Evolutionary conservation across 2,797 vertebrate species (phyloP).

Genomic region (Falco biarmicus): DNA sequence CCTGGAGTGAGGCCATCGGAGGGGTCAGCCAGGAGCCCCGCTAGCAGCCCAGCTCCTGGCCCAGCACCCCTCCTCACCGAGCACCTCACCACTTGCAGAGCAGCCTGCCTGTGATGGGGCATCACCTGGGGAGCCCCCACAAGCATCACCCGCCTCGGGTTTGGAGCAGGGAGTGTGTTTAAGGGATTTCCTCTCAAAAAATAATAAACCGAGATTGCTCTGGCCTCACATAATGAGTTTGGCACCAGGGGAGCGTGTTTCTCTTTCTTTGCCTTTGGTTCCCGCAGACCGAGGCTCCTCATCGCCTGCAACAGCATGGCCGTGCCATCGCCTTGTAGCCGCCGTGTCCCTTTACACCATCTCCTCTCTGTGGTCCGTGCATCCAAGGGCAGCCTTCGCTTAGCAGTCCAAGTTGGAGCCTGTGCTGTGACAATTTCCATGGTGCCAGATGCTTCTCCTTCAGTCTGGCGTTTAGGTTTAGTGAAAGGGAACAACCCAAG

Average conservation of each 20-base stretch:
- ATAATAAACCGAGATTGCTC: neutral
- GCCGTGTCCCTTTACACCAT: neutral
- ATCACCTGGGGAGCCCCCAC: neutral
- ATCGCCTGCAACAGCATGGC: rapidly evolving
- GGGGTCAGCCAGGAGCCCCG: neutral
- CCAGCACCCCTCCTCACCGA: neutral
- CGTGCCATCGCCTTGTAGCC: neutral
- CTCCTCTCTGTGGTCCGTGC: neutral
- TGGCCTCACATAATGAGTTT: neutral
- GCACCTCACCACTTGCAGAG: neutral
- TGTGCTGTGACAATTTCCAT: neutral
- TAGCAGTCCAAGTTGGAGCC: neutral
- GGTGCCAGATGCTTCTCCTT: slow-evolving; percentile 1
- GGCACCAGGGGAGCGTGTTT: neutral
- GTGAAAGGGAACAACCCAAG: neutral
- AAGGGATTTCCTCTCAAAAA: neutral
- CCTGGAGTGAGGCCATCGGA: rapidly evolving
- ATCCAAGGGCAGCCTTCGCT: neutral
- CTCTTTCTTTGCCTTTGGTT: neutral
- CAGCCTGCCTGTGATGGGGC: neutral
- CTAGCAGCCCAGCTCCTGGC: neutral
- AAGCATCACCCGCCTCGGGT: neutral
- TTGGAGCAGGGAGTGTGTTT: neutral
- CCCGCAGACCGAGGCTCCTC: neutral
- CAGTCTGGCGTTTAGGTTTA: neutral